These are phyloP conservation scores for Eutolmus rufibarbis DNA, from an alignment of 2,888 invertebrate species.

Conservation along the genomic window DNA sequence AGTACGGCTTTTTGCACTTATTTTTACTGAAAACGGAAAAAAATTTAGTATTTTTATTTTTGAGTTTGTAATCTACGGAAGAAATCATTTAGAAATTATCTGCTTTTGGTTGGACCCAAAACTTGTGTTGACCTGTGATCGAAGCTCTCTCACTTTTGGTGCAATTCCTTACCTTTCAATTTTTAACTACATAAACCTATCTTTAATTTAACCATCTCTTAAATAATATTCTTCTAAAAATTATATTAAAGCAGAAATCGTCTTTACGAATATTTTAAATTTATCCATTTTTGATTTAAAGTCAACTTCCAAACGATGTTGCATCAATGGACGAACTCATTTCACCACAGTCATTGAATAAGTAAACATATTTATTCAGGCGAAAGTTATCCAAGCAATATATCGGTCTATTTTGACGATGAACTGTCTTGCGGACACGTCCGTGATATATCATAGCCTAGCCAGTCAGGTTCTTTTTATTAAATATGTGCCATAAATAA, in stretches of 20 bases:
- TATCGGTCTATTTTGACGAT: slow-evolving; percentile 35
- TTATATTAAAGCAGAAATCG: neutral
- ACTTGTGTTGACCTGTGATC: no score
- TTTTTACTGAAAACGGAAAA: no score
- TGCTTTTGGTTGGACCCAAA: no score
- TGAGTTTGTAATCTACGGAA: no score
- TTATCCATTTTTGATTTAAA: neutral
- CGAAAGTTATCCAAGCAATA: slow-evolving; percentile 19
- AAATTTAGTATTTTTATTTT: no score
- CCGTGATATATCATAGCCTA: slow-evolving; percentile 20
- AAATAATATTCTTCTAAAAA: neutral
- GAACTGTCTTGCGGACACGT: slow-evolving; percentile 34
- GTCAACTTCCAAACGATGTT: neutral
- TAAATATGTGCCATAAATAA: slow-evolving; percentile 38
- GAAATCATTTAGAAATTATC: no score
- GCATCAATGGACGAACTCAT: neutral
- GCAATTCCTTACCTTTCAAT: no score
- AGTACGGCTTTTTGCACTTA: no score
- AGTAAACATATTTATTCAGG: slow-evolving; percentile 27
- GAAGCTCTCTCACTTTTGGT: no score
- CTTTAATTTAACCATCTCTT: no score
- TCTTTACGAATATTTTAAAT: neutral
- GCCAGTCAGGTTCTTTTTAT: slow-evolving; percentile 14
- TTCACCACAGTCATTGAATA: neutral
- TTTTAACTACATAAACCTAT: no score